These are phyloP conservation scores for Stichopus chloronotus DNA, from an alignment of 35 echinoderm and acorn worm genomes.

Conservation along the genomic window DNA sequence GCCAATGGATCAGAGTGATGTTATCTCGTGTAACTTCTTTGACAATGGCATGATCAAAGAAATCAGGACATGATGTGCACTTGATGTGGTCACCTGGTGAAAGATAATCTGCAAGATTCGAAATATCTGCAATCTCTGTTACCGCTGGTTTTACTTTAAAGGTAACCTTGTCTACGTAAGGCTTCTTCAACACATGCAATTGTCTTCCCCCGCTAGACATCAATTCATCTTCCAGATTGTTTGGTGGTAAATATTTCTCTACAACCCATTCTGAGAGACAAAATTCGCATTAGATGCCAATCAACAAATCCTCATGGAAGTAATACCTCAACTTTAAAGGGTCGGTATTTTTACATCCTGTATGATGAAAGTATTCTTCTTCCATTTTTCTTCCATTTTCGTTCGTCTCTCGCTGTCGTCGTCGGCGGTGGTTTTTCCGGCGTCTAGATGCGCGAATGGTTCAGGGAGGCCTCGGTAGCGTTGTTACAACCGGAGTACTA, in stretches of 20 bases:
- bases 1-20: not conserved
- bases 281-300: not conserved
- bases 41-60: constrained; percentile 20
- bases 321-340: not conserved
- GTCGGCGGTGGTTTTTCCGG: too few relatives aligned
- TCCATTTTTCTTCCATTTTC: too few relatives aligned
- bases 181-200: not conserved
- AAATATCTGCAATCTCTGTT: not conserved
- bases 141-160: not conserved
- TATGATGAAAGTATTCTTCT: not conserved
- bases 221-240: not conserved
- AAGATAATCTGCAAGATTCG: constrained; percentile 4
- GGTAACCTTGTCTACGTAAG: not conserved
- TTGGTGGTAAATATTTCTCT: not conserved
- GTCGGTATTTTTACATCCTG: constrained; percentile 2
- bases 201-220: not conserved
- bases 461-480: too few relatives aligned
- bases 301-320: not conserved
- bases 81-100: constrained; percentile 16
- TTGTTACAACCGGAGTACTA: too few relatives aligned
- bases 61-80: not conserved
- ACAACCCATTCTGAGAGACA: constrained; percentile 31
- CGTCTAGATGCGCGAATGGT: too few relatives aligned
- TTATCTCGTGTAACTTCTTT: not conserved
- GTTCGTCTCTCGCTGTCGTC: too few relatives aligned